Percentiles rank a stretch among this genome's conserved stretches.
Conservation (phyloP, 2,113 vertebrate species). For the Cricetomys ansorgei region DNA sequence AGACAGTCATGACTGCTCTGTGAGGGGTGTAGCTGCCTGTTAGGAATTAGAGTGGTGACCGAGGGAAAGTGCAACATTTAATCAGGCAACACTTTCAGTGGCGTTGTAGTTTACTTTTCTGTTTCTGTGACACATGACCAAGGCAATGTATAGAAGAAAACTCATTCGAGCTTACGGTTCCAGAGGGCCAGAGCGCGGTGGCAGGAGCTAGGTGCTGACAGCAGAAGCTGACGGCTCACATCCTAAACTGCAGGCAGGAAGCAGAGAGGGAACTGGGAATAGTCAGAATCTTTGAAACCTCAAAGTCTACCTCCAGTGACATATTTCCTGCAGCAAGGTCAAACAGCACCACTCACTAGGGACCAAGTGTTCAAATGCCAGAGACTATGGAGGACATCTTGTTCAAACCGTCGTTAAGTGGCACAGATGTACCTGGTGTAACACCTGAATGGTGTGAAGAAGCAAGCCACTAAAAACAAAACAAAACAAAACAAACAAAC, state of each 20-base stretch:
- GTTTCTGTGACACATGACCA: neutral
- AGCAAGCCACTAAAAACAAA: neutral
- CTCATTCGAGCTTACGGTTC: neutral
- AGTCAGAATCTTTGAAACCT: neutral
- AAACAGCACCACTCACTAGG: neutral
- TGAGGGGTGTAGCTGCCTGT: neutral
- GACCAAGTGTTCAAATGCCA: neutral
- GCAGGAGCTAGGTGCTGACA: neutral
- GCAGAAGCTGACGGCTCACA: neutral
- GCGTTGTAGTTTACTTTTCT: neutral
- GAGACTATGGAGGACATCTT: neutral
- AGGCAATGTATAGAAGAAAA: neutral
- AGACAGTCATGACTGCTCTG: neutral
- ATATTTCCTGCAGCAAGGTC: neutral
- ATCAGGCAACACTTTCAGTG: neutral
- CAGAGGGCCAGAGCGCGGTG: neutral
- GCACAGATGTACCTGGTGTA: neutral
- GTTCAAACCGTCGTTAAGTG: neutral
- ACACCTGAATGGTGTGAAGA: neutral
- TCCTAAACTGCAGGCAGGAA: neutral
- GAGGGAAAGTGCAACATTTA: neutral
- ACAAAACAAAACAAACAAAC: neutral
- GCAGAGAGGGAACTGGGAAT: neutral
- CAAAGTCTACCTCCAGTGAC: neutral
- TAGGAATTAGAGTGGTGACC: neutral